Evolutionary conservation across 1,140 invertebrate species (phyloP), one percentile per base, ranked within the genome.

Genomic region (Caenorhabditis remanei): DNA sequence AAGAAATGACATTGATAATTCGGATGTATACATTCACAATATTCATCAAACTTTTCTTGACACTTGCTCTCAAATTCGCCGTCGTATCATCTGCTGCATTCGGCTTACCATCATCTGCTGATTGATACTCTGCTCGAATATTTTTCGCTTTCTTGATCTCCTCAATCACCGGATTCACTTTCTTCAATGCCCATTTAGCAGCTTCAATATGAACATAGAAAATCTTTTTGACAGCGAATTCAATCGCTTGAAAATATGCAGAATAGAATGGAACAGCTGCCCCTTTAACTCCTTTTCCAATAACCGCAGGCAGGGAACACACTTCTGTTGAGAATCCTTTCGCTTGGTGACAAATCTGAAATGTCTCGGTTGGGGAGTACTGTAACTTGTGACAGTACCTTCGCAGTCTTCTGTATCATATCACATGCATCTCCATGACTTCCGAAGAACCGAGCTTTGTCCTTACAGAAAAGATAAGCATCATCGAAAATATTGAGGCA

Each of bases 401-500:
- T 79, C 24, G 71, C 71, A 53, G 71, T 79, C n/a, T 79, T 79
- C 46, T 79, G 71, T 53, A 79, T 79, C 21, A 79, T 50, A 8
- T 79, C 46, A 50, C 71, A 79, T 4, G 71, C 71, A 50, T 50
- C 71, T 21, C 71, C 71, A 53, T 79, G 71, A n/a, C 43, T 50
- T 24, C 71, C 85, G n/a, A 85, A 53, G 56, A 71, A 71, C 19
- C 85, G 21, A 11, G 63, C 85, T 32, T 85, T 58, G 16, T 79
- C 48, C 40, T 71, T 71, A 46, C 85, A 85, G 41, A 32, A 75
- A 32, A 85, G 53, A 48, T 75, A 85, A 5, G 85, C 85, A 16
- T 85, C 85, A 58, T 85, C 48, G 40, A 85, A 85, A 65, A 71
- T 85, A 24, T 85, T 21, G 4, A 85, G 67, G 56, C 85, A 85